Evolutionary conservation across 2,113 vertebrate species (phyloP).

Genomic region (Chaenocephalus aceratus): DNA sequence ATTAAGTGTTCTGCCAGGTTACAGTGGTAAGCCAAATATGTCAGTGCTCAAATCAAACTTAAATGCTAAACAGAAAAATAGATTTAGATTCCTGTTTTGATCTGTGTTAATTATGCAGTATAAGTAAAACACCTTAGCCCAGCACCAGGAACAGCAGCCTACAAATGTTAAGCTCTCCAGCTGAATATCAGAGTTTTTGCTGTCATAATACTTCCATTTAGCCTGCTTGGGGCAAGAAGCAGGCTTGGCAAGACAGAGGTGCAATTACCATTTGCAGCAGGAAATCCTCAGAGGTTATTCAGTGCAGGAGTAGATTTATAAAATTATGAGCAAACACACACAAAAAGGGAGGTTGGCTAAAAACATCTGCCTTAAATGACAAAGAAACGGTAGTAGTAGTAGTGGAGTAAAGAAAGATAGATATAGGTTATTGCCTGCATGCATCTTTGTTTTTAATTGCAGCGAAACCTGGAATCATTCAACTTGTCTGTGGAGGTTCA

Average conservation of each 20-base stretch:
- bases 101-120: slow-evolving; percentile 32
- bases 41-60: slow-evolving; percentile 18
- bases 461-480: background rate
- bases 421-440: background rate
- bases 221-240: slow-evolving; percentile 24
- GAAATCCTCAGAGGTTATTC: slow-evolving; percentile 41
- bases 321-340: slow-evolving; percentile 11
- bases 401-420: background rate
- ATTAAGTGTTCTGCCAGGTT: slow-evolving; percentile 17
- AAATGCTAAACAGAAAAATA: slow-evolving; percentile 37
- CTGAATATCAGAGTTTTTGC: slow-evolving; percentile 14
- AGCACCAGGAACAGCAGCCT: background rate
- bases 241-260: slow-evolving; percentile 43
- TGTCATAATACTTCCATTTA: slow-evolving; percentile 43
- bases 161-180: slow-evolving; percentile 13
- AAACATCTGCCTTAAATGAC: background rate
- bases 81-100: slow-evolving; percentile 36
- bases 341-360: slow-evolving; percentile 1
- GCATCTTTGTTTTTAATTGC: background rate
- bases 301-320: slow-evolving; percentile 28
- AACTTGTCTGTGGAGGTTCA: background rate
- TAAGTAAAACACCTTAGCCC: slow-evolving; percentile 7
- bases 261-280: slow-evolving; percentile 52
- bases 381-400: no score
- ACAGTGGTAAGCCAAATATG: slow-evolving; percentile 35